A percentile compares a stretch with the other conserved stretches of the same genome.
Evolutionary conservation across 2,888 invertebrate genomes (phyloP).

Genomic region (Cyclophora albipunctata): DNA sequence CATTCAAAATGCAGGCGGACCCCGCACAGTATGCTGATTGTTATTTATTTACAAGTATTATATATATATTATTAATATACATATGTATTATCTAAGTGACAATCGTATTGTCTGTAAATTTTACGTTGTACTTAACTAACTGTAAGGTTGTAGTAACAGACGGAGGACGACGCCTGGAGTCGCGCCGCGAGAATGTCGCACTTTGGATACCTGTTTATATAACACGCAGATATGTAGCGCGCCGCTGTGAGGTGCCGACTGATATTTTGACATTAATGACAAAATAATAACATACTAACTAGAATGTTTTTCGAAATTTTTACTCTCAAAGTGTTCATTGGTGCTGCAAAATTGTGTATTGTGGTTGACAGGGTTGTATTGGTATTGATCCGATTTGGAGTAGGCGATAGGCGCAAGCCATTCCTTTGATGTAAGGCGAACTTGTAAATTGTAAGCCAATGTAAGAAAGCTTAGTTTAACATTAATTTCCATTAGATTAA

Average conservation of each 20-base stretch:
- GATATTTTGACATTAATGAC: constrained; percentile 10
- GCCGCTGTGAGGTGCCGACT: constrained; percentile 18
- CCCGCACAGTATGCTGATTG: constrained; percentile 13
- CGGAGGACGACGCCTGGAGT: constrained; percentile 8
- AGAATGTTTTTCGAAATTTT: constrained; percentile 30
- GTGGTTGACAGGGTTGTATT: constrained; percentile 52
- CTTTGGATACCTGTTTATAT: constrained; percentile 4
- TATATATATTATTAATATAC: constrained; percentile 23
- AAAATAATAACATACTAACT: constrained; percentile 4
- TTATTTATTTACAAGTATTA: constrained; percentile 14
- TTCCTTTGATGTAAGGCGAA: constrained; percentile 53
- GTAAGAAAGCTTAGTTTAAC: constrained; percentile 35
- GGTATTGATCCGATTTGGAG: constrained; percentile 38
- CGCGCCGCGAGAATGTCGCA: not conserved
- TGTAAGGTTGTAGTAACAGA: constrained; percentile 7
- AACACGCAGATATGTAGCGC: constrained; percentile 8
- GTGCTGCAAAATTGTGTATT: constrained; percentile 52
- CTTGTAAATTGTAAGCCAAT: constrained; percentile 52
- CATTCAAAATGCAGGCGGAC: constrained; percentile 19
- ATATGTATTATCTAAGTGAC: constrained; percentile 14
- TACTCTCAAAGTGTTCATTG: constrained; percentile 54
- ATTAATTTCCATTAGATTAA: constrained; percentile 26
- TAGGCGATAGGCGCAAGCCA: constrained; percentile 26
- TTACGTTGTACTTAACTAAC: constrained; percentile 38
- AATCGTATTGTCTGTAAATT: constrained; percentile 32